Base-by-base conservation (phyloP, 2,888 invertebrate species). In the Noctuana brunneofusca region DNA sequence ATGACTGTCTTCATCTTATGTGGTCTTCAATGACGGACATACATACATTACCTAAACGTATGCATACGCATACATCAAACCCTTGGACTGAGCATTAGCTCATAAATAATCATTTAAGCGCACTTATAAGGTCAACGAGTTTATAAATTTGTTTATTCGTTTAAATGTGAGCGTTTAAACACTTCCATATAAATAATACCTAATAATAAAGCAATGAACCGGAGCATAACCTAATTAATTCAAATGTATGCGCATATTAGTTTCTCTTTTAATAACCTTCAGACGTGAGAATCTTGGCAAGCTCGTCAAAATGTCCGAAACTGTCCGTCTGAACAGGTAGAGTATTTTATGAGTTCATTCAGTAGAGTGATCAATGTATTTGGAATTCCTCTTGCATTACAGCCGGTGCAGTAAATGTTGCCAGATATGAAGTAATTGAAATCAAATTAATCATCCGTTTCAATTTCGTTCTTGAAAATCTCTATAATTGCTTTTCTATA, bases 221-320 rank as follows among this genome's bases (percentile, higher is more conserved):
- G 14, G 6, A 53, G 32, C 32, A 18, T 32, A 43, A 53, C 14
- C 18, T 48, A 14, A 27, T 55, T 55, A 48, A 54, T 41, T 55
- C 2, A 55, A 50, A 27, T 43, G 22, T 50, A 43, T 32, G 24
- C 24, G n/a, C 41, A 50, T 50, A 63, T 50, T 43, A 56, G 50
- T 63, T 63, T 63, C 63, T 50, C 50, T 63, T 50, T 63, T 56
- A 56, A 41, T 63, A 56, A 63, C 63, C 63, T 63, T 56, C 41
- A 20, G 49, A 38, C 22, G 55, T 43, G 63, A 41, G 63, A 50
- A 41, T 55, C 55, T 63, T 63, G 63, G 63, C 60, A 56, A 63
- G 41, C 35, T 50, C 18, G 38, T 56, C 46, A 53, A 12, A n/a
- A 24, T 46, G 53, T 3, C 43, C 46, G 32, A 54, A 32, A 20